Conservation (phyloP, 2,113 vertebrate genomes). For the rat (Rattus norvegicus) region GRCr8 NC_086023.1:164538001-164538500, state of each 20-base stretch:
- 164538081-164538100: slow-evolving; percentile 88
- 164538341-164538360: rapidly evolving
- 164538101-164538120: slow-evolving; percentile 88
- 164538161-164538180: slow-evolving; percentile 88
- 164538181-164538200: slow-evolving; percentile 91
- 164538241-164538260: slow-evolving; percentile 55
- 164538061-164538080: slow-evolving; percentile 86
- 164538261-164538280: slow-evolving; percentile 51
- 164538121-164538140: slow-evolving; percentile 90
- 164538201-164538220: slow-evolving; percentile 89
- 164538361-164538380: rapidly evolving
- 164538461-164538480: neutral
- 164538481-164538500: neutral
- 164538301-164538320: neutral
- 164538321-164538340: neutral
- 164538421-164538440: neutral
- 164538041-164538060: slow-evolving; percentile 85
- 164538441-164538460: rapidly evolving
- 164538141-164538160: slow-evolving; percentile 93
- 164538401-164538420: too few relatives aligned
- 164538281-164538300: neutral
- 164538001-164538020: slow-evolving; percentile 15
- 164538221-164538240: slow-evolving; percentile 78
- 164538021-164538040: slow-evolving; percentile 75
- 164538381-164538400: rapidly evolving